A percentile compares a stretch with the other conserved stretches of the same genome.
phyloP scores from a whole-genome alignment of 2,113 vertebrate genomes.

The Scartelaos histophorus region DNA sequence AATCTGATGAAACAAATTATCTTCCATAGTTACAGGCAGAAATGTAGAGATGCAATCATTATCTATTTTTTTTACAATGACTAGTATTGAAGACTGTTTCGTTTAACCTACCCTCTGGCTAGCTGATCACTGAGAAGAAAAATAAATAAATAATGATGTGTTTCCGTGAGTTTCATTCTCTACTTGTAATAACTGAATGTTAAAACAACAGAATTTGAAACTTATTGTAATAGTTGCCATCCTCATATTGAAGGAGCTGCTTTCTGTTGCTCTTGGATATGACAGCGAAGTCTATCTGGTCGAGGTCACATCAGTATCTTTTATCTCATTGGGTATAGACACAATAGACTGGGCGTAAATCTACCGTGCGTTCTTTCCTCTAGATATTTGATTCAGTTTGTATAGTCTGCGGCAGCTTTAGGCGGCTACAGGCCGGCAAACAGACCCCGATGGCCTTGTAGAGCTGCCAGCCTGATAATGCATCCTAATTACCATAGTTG shows the following conservation, averaged over 20 bases:
- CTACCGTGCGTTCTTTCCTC: neutral
- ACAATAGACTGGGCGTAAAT: neutral
- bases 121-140: too few species aligned
- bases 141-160: too few species aligned
- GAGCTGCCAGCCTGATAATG: neutral
- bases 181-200: too few species aligned
- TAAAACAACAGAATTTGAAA: too few species aligned
- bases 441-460: neutral
- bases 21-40: too few species aligned
- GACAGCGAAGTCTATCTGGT: neutral
- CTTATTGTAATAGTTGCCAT: too few species aligned
- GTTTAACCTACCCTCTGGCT: too few species aligned
- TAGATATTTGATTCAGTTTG: neutral
- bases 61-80: too few species aligned
- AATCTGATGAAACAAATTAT: too few species aligned
- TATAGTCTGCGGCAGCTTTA: neutral
- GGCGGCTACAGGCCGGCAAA: neutral
- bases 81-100: too few species aligned
- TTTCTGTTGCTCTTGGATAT: neutral
- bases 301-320: neutral
- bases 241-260: neutral
- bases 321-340: neutral
- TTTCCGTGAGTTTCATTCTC: too few species aligned
- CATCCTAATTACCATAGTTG: neutral
- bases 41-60: too few species aligned